These are phyloP conservation scores for Himalopsyche anomala DNA, from an alignment of 2,888 invertebrate genomes.

Conservation along the genomic window DNA sequence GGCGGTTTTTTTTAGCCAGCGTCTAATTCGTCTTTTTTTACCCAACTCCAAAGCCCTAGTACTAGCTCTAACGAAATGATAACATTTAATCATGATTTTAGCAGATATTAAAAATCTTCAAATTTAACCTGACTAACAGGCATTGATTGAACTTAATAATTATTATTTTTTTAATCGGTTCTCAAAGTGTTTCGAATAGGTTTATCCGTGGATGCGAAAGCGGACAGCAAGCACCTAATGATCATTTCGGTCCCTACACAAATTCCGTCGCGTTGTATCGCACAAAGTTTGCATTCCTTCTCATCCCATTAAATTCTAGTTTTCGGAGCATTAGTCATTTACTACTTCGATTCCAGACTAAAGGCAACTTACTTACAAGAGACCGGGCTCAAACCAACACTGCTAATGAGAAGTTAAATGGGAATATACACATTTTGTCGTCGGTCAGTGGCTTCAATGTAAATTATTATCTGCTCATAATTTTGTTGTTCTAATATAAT, in stretches of 20 bases:
- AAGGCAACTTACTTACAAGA: slow-evolving; percentile 2
- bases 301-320: slow-evolving; percentile 60
- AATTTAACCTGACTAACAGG: no score
- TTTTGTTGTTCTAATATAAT: background rate
- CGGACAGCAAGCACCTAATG: slow-evolving; percentile 53
- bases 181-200: background rate
- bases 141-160: no score
- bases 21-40: no score
- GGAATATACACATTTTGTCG: background rate
- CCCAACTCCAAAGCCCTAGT: no score
- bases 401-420: background rate
- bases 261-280: slow-evolving; percentile 48
- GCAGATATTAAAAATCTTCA: no score
- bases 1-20: no score
- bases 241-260: slow-evolving; percentile 52
- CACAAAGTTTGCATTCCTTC: slow-evolving; percentile 54
- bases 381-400: background rate
- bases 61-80: no score
- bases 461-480: background rate
- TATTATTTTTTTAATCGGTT: background rate
- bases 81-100: no score
- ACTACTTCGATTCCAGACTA: background rate
- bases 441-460: background rate
- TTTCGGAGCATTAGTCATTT: slow-evolving; percentile 62
- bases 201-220: background rate